Base-by-base conservation (phyloP, 2,888 invertebrate species). In the Gymnosoma rotundatum region DNA sequence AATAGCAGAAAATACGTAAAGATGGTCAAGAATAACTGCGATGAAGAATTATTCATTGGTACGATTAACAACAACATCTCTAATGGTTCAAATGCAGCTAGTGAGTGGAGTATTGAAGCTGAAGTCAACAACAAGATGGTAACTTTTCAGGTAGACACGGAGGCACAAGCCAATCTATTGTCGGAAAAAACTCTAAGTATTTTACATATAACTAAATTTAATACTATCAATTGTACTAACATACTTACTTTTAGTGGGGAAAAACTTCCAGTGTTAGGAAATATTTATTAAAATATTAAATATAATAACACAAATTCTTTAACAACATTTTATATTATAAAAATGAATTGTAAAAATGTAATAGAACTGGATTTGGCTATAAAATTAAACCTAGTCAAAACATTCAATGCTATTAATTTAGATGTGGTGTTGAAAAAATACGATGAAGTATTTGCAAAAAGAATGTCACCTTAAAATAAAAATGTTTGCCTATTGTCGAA, bases 191-290 rank as follows among this genome's bases (percentile, higher is more conserved):
- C 60, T 10, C 16, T 61, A 50, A 60, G 50, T 72, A 72, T 61
- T 32, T 61, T 61, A 38, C n/a, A 60, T 50, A 60, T 21, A 8
- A 25, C 38, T 12, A 16, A 45, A 14, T 61, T n/a, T 36, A 61
- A 60, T 16, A 60, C n/a, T n/a, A n/a, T n/a, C n/a, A n/a, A n/a
- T n/a, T n/a, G n/a, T n/a, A n/a, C n/a, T n/a, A n/a, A n/a, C n/a
- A n/a, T n/a, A 20, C 18, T 78, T 14, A 60, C 78, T 8, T 67
- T 78, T 63, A 78, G 69, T 69, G 78, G 67, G 5, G 69, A 78
- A 70, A 78, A 70, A 63, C 45, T 70, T 8, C 58, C 58, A 32
- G 70, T 70, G 6, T 2, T 48, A 60, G 69, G 69, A n/a, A 42
- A 16, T 25, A 21, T 69, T 45, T 2, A 69, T 21, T 25, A 21